Conservation (phyloP, 2,797 vertebrate genomes). For the Spinibarbus caldwelli region DNA sequence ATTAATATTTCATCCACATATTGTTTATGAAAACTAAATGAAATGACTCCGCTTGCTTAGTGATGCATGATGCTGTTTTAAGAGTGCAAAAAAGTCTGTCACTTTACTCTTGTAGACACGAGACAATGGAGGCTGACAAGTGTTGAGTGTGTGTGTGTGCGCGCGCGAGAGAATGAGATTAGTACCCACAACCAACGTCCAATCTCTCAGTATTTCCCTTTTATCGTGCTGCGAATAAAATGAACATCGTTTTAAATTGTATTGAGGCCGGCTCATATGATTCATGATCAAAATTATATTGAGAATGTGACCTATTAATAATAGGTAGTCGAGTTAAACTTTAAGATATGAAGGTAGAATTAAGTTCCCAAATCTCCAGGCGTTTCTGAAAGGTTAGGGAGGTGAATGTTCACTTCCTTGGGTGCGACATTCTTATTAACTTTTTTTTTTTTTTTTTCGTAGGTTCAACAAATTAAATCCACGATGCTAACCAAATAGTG, state of each 20-base stretch:
- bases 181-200: neutral
- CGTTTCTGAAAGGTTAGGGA: constrained; percentile 69
- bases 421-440: constrained; percentile 66
- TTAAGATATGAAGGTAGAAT: constrained; percentile 53
- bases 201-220: constrained; percentile 5
- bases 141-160: neutral
- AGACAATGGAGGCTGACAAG: constrained; percentile 25
- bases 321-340: constrained; percentile 33
- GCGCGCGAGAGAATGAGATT: neutral
- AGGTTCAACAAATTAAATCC: constrained; percentile 76
- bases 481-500: constrained; percentile 72
- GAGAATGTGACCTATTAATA: constrained; percentile 58
- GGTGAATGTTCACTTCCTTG: constrained; percentile 58
- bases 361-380: constrained; percentile 61
- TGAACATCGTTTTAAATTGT: constrained; percentile 23
- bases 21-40: constrained; percentile 78
- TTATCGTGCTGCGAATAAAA: constrained; percentile 9
- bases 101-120: constrained; percentile 1
- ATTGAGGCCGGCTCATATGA: constrained; percentile 30
- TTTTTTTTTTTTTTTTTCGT: constrained; percentile 62
- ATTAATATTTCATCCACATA: constrained; percentile 86
- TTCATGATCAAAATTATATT: constrained; percentile 57
- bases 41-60: constrained; percentile 51
- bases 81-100: constrained; percentile 8
- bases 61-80: constrained; percentile 20